Base-by-base conservation (phyloP, 2,113 vertebrate species). In the Eurystomus gularis region DNA sequence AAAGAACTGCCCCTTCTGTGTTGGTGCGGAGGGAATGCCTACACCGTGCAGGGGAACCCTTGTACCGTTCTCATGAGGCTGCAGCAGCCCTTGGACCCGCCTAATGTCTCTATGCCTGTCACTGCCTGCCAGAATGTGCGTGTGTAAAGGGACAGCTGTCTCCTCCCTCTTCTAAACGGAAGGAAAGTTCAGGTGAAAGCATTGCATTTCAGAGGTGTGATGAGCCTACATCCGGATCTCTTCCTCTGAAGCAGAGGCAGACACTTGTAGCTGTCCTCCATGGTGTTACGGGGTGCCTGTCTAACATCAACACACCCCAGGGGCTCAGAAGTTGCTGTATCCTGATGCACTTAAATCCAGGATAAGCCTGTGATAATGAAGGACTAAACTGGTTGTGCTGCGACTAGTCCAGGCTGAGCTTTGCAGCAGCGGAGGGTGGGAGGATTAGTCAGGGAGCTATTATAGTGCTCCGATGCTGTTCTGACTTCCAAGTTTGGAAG, bases 381-480 rank as follows among this genome's bases (percentile, higher is more conserved):
- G 66, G 66, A 35, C 61, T 52, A 58, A 70, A 54, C 2, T 3
- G 13, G 25, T 7, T 54, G 55, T 66, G 82, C 7, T 94, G 65
- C 52, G 82, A n/a, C 82, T 49, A 55, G 86, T 46, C 52, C 9
- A 15, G 29, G 66, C 42, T 66, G 64, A 64, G 58, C 7, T 2
- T 44, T 33, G 3, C 16, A 4, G 42, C 0, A 7, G 12, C 0
- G 1, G 57, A 46, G 33, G 31, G 76, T 46, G 75, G 79, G 61
- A 82, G 82, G 84, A 80, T 62, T 37, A 17, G 25, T 35, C 71
- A 60, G 76, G 80, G 61, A 62, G 54, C 12, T 82, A 11, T 33
- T 20, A 6, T 2, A 58, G 31, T 12, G 42, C 72, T 83, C 39
- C 10, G 9, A 25, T 29, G 13, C 19, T 42, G 33, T 10, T 69